A percentile compares a stretch with the other conserved stretches of the same genome.
Conservation (phyloP, 2,888 invertebrate genomes). For the Apodemia duryi region DNA sequence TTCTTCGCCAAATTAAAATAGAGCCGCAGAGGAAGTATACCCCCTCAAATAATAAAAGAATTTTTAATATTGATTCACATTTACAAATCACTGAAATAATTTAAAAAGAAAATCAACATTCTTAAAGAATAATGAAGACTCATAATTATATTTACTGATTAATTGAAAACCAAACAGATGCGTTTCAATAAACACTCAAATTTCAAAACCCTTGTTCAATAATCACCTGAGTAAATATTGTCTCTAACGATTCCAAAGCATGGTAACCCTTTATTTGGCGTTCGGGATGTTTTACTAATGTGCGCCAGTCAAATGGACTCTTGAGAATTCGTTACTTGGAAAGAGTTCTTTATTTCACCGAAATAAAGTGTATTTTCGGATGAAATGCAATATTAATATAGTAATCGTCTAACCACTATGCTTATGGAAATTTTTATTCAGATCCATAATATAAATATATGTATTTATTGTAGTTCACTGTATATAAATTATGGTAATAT, state of each 20-base stretch:
- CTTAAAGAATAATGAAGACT: not conserved
- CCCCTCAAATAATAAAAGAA: too few species aligned
- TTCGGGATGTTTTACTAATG: conserved; percentile 75
- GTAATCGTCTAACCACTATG: conserved; percentile 60
- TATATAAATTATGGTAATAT: conserved; percentile 1
- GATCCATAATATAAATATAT: conserved; percentile 41
- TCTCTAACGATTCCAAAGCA: conserved; percentile 27
- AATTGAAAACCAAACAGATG: conserved; percentile 8
- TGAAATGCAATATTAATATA: conserved; percentile 41
- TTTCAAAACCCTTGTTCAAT: conserved; percentile 8
- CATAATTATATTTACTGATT: conserved; percentile 5
- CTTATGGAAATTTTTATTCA: conserved; percentile 65
- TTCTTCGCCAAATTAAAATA: too few species aligned
- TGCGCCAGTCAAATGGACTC: conserved; percentile 77
- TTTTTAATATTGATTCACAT: too few species aligned
- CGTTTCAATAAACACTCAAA: conserved; percentile 7
- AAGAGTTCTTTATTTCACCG: conserved; percentile 48
- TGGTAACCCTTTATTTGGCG: conserved; percentile 50
- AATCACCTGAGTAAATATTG: conserved; percentile 13
- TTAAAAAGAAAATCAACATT: not conserved
- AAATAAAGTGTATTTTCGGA: conserved; percentile 48
- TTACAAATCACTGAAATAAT: too few species aligned
- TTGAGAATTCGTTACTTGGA: conserved; percentile 52
- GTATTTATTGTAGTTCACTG: conserved; percentile 6
- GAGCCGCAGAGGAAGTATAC: too few species aligned